Base-by-base conservation (phyloP, 2,888 invertebrate genomes). In the Ommatoiulus sabulosus region DNA sequence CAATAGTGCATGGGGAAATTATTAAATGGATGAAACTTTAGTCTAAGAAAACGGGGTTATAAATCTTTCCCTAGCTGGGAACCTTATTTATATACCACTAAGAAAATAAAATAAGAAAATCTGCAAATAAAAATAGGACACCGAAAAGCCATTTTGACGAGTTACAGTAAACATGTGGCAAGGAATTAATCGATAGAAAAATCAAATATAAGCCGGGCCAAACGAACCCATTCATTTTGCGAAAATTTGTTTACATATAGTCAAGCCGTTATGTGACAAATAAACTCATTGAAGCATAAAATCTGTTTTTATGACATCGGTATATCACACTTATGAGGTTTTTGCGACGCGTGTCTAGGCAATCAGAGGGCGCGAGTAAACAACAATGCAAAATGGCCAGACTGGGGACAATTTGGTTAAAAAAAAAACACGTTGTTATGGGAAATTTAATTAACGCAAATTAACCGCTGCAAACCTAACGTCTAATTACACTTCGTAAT, bases 301-400 rank as follows among this genome's bases (percentile, higher is more conserved):
- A 63, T 63, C 63, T 63, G 6, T 63, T 63, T 63, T 63, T 63
- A 63, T 63, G 63, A 20, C 20, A 63, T 63, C 63, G 63, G n/a
- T 63, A 20, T 20, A 63, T 63, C 5, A n/a, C 63, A 63, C 63
- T 63, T 63, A 63, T n/a, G 63, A 63, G 63, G 20, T 57, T 57
- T 57, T 12, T 52, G 63, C n/a, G 6, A 1, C 20, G n/a, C 63
- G 52, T 46, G 12, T 63, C 20, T 63, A n/a, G 63, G 7, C 63
- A 63, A 20, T 63, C n/a, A 63, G 63, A 63, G 20, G 20, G 2
- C 20, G 63, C 20, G 63, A n/a, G 63, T 20, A 63, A 63, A 63
- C 63, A 63, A 63, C 20, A 20, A 3, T 46, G 7, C 20, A 63
- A 63, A 63, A 63, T n/a, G 63, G n/a, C 63, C 63, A n/a, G n/a